Evolutionary conservation across 2,888 invertebrate species (phyloP).

Genomic region (Sisyra nigra): DNA sequence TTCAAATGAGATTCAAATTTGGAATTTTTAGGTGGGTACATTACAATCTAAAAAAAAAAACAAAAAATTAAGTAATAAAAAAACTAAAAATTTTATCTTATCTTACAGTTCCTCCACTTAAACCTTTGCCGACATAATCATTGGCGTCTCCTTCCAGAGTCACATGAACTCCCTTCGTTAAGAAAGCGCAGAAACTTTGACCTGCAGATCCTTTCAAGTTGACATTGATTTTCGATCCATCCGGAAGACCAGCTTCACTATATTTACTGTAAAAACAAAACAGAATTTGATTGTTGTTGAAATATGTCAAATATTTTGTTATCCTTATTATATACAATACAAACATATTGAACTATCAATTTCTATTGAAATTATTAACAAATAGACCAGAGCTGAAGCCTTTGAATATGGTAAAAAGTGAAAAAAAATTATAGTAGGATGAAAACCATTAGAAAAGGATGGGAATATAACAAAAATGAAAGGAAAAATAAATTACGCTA

Average conservation of each 20-base stretch:
- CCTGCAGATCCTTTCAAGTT: constrained; percentile 85
- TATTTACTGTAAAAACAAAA: constrained; percentile 45
- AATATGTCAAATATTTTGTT: too few species aligned
- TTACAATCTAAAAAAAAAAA: constrained; percentile 36
- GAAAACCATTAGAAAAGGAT: too few species aligned
- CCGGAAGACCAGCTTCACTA: constrained; percentile 74
- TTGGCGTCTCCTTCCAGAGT: constrained; percentile 94
- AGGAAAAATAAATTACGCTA: too few species aligned
- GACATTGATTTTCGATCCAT: constrained; percentile 59
- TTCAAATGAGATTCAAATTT: constrained; percentile 85
- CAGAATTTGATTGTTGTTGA: constrained; percentile 6
- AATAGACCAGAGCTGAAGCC: too few species aligned
- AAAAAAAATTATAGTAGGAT: too few species aligned
- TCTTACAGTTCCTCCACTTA: constrained; percentile 6
- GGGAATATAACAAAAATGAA: too few species aligned
- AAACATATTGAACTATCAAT: too few species aligned
- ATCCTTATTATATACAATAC: too few species aligned
- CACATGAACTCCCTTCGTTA: constrained; percentile 77
- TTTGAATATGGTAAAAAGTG: too few species aligned
- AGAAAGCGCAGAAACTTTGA: constrained; percentile 97
- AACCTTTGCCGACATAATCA: constrained; percentile 77
- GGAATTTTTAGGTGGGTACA: constrained; percentile 77
- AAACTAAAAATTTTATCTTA: constrained; percentile 3
- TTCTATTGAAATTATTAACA: too few species aligned
- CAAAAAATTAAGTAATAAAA: neutral